Evolutionary conservation across 2,797 vertebrate genomes (phyloP), one percentile per base, ranked within the genome.

Genomic region (Sebastes matsubarae): DNA sequence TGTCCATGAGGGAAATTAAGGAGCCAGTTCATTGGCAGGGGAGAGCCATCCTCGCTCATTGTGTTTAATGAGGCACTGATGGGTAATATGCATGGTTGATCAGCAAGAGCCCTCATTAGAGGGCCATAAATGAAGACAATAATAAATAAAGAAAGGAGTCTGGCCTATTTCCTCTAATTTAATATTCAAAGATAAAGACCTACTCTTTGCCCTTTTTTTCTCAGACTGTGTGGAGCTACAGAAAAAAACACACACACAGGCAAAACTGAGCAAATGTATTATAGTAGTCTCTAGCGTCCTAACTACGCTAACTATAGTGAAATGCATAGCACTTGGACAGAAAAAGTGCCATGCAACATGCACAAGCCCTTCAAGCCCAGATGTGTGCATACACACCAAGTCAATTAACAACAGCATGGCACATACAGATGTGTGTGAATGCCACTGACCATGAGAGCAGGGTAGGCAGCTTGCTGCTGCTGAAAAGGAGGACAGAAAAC

Each of bases 51-150:
- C 91, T 88, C 89, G 93, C 93, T 95, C 93, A 93, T 94, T 93
- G 93, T 92, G 93, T 91, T 94, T 95, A 96, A 96, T 96, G 96
- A 96, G 95, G 92, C 95, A 94, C 95, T 95, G 95, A 96, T 95
- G 95, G 93, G 93, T 95, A 95, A 95, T 95, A 95, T 93, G 94
- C 94, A 94, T 95, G 94, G 94, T 91, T 94, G 95, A 96, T 96
- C 95, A 95, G 92, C 93, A 90, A 93, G 91, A 94, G 92, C 90
- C 88, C 96, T 96, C 94, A 96, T 96, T 96, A 96, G 92, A 94
- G 90, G 87, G 83, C 91, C 85, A 91, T 91, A 94, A 93, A 94
- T 92, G 93, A 94, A 94, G 94, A 95, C 93, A 94, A 93, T 94
- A 94, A 94, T 93, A 96, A 94, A 95, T 92, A 95, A 95, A 95